phyloP scores from a whole-genome alignment of 2,888 invertebrate species.

The Rugalucina vietnamica region DNA sequence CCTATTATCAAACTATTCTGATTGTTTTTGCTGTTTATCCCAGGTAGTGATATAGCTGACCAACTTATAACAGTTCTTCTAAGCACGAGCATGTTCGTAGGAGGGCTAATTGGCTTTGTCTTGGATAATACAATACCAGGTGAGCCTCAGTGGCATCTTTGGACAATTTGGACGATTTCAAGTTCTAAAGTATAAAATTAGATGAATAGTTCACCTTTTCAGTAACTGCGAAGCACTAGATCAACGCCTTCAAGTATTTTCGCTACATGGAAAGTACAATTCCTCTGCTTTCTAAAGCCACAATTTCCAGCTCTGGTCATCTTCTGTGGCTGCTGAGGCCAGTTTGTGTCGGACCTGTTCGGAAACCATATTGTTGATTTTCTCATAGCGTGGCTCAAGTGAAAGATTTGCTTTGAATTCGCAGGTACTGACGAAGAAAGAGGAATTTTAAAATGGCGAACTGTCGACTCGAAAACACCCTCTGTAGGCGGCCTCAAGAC shows the following conservation, averaged over 20 bases:
- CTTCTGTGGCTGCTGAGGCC: neutral
- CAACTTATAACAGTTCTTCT: slow-evolving; percentile 75
- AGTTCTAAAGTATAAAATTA: neutral
- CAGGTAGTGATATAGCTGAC: slow-evolving; percentile 42
- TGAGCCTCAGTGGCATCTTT: neutral
- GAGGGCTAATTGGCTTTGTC: slow-evolving; percentile 83
- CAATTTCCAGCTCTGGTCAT: too few species aligned
- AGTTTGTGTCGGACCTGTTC: neutral
- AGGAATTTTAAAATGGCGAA: neutral
- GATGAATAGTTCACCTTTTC: neutral
- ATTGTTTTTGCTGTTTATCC: neutral
- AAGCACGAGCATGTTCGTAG: slow-evolving; percentile 83
- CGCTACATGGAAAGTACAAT: neutral
- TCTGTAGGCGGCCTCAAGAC: too few species aligned
- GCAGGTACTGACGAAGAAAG: neutral
- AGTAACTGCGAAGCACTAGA: neutral
- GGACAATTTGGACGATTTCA: neutral
- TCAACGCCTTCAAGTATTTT: neutral
- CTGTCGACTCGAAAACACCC: neutral
- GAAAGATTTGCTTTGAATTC: neutral
- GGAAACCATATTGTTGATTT: neutral
- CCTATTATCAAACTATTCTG: neutral
- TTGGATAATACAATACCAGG: slow-evolving; percentile 3
- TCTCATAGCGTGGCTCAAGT: neutral
- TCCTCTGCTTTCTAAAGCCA: neutral